Evolutionary conservation across 2,113 vertebrate species (phyloP).

Genomic region (Cacatua alba): DNA sequence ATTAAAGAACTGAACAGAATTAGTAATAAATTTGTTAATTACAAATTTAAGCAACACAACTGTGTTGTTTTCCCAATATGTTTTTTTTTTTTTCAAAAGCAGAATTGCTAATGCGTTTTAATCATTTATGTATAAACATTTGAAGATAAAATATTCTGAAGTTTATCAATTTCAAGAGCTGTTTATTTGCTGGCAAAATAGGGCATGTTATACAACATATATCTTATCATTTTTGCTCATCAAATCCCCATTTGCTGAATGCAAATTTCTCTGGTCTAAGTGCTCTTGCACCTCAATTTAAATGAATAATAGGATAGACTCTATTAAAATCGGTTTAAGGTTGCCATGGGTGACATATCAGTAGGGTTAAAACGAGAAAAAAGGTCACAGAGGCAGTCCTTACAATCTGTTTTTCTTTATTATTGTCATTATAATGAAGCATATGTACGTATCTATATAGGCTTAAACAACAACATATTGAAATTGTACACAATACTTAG

Average conservation of each 20-base stretch:
- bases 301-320: constrained; percentile 90
- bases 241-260: constrained; percentile 90
- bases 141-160: constrained; percentile 88
- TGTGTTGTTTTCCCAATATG: constrained; percentile 87
- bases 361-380: constrained; percentile 87
- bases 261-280: constrained; percentile 89
- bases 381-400: constrained; percentile 84
- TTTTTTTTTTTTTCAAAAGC: constrained; percentile 79
- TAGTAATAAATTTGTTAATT: constrained; percentile 92
- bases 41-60: constrained; percentile 90
- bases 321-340: constrained; percentile 89
- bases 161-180: constrained; percentile 89
- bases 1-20: constrained; percentile 89
- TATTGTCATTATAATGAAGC: constrained; percentile 81
- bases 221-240: constrained; percentile 91
- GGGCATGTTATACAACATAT: constrained; percentile 89
- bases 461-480: constrained; percentile 79
- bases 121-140: constrained; percentile 90
- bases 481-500: constrained; percentile 73
- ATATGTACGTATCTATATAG: constrained; percentile 72
- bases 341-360: constrained; percentile 89
- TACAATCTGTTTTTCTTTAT: constrained; percentile 78
- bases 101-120: constrained; percentile 88
- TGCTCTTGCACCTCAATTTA: constrained; percentile 90
- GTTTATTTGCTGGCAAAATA: constrained; percentile 89